Conservation (phyloP, 2,888 invertebrate genomes). For the Cryptocephalus moraei region DNA sequence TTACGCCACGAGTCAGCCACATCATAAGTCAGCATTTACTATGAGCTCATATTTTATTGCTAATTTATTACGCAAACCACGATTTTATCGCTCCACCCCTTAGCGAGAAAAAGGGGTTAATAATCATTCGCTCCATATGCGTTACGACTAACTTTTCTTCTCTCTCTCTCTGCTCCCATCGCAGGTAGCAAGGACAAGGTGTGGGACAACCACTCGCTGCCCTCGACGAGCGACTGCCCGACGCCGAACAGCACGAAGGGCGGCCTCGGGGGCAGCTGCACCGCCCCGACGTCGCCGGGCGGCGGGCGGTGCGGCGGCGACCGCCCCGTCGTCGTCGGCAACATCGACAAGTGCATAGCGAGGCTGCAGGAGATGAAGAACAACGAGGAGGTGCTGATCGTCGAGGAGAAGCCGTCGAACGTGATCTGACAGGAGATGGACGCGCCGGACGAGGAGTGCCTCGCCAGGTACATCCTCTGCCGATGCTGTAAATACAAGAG, state of each 20-base stretch:
- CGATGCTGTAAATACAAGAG: conserved; percentile 37
- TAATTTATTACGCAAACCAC: too few relatives aligned
- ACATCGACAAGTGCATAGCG: conserved; percentile 18
- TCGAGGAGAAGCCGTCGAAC: conserved; percentile 20
- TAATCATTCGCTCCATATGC: too few relatives aligned
- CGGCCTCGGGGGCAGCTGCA: conserved; percentile 2
- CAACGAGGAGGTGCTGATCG: conserved; percentile 20
- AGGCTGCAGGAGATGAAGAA: conserved; percentile 24
- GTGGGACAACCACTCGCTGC: conserved; percentile 30
- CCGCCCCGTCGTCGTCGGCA: conserved; percentile 13
- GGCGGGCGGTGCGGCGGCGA: background rate
- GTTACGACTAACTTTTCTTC: too few relatives aligned
- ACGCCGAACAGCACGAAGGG: conserved; percentile 18
- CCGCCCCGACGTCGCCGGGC: conserved; percentile 6
- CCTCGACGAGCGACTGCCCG: conserved; percentile 33
- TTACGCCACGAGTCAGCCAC: too few relatives aligned
- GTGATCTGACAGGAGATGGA: conserved; percentile 36
- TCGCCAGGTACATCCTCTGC: conserved; percentile 37
- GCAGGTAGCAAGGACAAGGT: conserved; percentile 33
- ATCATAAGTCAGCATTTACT: too few relatives aligned
- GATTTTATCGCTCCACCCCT: too few relatives aligned
- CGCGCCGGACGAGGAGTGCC: conserved; percentile 32
- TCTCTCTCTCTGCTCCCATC: too few relatives aligned
- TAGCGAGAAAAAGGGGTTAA: too few relatives aligned
- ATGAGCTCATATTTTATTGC: too few relatives aligned